A percentile compares a stretch with the other conserved stretches of the same genome.
Conservation (phyloP, 2,888 invertebrate genomes). For the Craniophora ligustri region DNA sequence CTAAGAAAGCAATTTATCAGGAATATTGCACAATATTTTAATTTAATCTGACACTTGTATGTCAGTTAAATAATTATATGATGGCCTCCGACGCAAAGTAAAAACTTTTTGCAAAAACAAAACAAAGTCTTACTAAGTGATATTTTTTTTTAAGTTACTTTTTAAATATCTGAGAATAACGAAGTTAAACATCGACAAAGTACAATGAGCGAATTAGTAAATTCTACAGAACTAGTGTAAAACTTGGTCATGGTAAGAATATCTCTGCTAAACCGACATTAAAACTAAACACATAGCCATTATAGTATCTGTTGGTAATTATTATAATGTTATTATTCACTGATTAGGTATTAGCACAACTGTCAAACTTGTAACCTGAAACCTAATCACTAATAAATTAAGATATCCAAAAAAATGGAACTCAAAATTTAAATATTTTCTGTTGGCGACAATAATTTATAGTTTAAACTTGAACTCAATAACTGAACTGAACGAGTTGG, state of each 20-base stretch:
- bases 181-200: slow-evolving; percentile 10
- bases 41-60: slow-evolving; percentile 14
- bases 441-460: slow-evolving; percentile 1
- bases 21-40: slow-evolving; percentile 39
- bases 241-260: slow-evolving; percentile 39
- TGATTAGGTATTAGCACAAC: slow-evolving; percentile 3
- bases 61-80: background rate
- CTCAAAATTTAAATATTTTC: slow-evolving; percentile 19
- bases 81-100: slow-evolving; percentile 3
- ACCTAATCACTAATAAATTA: too few relatives aligned
- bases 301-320: slow-evolving; percentile 29
- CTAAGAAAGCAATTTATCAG: too few relatives aligned
- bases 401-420: too few relatives aligned
- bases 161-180: slow-evolving; percentile 8
- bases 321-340: slow-evolving; percentile 1
- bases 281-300: slow-evolving; percentile 31
- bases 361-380: too few relatives aligned
- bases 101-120: slow-evolving; percentile 4
- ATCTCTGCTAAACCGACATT: slow-evolving; percentile 21
- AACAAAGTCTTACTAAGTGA: slow-evolving; percentile 1
- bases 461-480: slow-evolving; percentile 3
- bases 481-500: slow-evolving; percentile 33
- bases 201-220: slow-evolving; percentile 9
- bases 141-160: slow-evolving; percentile 1
- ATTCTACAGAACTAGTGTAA: slow-evolving; percentile 26